Evolutionary conservation across 2,888 invertebrate genomes (phyloP), one percentile per base, ranked within the genome.

Genomic region (Caenorhabditis japonica): DNA sequence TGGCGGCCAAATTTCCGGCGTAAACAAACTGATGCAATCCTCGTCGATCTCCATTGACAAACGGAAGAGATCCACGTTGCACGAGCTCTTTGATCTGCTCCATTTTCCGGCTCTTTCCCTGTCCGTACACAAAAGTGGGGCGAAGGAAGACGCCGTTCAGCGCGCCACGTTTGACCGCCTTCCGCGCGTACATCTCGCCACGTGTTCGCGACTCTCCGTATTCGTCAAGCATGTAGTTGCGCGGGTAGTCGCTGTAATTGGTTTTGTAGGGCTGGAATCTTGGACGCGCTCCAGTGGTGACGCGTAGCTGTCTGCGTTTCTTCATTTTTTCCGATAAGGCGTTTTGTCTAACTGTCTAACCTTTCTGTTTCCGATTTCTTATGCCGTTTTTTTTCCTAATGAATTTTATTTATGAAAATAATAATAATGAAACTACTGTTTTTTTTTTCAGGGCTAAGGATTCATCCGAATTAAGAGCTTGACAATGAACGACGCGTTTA

Each of bases 1-100:
- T 74, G 7, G 52, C 71, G 15, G 82, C 83, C 49, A 85, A 58
- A 43, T 83, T 83, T 10, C 83, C 84, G 7, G 81, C 84, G 66
- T 84, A 84, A 15, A 85, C 85, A 78, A 81, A 85, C 73, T 85
- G 85, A 60, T 80, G 80, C 72, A 85, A 61, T 46, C 85, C 85
- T 10, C 82, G 59, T 43, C 84, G 71, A 3, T 77, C 62, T 34
- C 85, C 85, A 3, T 47, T 62, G 19, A 83, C 60, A 64, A 75
- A 71, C 23, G 82, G 83, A 8, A 85, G 38, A 10, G 47, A 27
- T 15, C 75, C 76, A 15, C 47, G 56, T 41, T 78, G 61, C 7
- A 79, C 79, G 15, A 84, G 27, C 10, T 49, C 52, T 19, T 78
- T 62, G 39, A 85, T 60, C 13, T 60, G 61, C 25, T 59, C 72